phyloP scores from a whole-genome alignment of 2,888 invertebrate species.

The Hyalella azteca region DNA sequence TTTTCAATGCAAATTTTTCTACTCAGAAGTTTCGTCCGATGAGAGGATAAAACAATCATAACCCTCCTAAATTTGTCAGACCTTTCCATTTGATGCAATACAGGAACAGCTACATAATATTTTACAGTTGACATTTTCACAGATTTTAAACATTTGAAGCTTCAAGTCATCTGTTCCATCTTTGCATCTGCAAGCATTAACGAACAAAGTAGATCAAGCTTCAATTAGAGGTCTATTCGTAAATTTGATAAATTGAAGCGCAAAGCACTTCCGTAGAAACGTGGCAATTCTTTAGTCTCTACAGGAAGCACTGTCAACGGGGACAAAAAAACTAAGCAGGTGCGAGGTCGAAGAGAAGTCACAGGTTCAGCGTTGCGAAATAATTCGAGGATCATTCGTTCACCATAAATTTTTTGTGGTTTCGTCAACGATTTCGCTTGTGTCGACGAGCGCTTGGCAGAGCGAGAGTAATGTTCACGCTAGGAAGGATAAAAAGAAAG shows the following conservation, averaged over 20 bases:
- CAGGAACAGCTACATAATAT: too few species aligned
- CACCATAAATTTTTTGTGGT: constrained; percentile 12
- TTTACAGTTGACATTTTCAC: too few species aligned
- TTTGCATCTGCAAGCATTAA: background rate
- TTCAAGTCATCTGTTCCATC: too few species aligned
- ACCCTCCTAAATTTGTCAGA: too few species aligned
- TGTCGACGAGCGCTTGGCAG: background rate
- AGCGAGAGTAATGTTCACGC: background rate
- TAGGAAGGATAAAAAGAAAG: background rate
- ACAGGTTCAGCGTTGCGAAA: constrained; percentile 2
- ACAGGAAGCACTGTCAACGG: background rate
- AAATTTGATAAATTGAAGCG: too few species aligned
- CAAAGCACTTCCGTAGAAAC: background rate
- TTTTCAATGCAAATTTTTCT: too few species aligned
- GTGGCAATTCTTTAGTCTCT: background rate
- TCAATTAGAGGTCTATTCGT: too few species aligned
- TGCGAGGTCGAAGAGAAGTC: background rate
- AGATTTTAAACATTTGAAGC: too few species aligned
- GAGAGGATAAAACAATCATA: too few species aligned
- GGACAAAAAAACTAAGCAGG: background rate
- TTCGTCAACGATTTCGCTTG: background rate
- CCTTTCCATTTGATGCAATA: too few species aligned
- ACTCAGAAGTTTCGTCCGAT: too few species aligned
- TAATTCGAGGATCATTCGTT: constrained; percentile 12
- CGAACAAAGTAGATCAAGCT: background rate